phyloP scores from a whole-genome alignment of 2,888 invertebrate genomes.

The Polydrusus pterygomalis region DNA sequence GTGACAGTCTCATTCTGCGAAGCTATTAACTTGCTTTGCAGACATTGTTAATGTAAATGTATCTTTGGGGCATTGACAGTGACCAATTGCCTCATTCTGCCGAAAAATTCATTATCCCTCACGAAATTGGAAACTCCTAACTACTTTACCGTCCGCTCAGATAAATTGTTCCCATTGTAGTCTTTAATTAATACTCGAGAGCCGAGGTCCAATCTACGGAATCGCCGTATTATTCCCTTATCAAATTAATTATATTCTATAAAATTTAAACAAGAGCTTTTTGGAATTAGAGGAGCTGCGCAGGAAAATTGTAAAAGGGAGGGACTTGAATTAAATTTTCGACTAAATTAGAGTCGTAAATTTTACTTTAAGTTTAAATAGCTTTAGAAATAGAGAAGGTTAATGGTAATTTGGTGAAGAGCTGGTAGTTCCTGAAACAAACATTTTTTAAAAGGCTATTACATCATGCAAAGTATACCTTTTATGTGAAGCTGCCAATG shows the following conservation, averaged over 20 bases:
- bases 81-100: constrained; percentile 67
- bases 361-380: constrained; percentile 21
- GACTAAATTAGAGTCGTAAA: constrained; percentile 23
- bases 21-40: constrained; percentile 67
- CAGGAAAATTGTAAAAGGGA: constrained; percentile 45
- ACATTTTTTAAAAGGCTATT: no score
- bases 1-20: constrained; percentile 59
- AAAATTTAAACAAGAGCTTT: constrained; percentile 49
- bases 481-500: no score
- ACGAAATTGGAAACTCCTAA: constrained; percentile 68
- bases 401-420: background rate
- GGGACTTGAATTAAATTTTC: constrained; percentile 34
- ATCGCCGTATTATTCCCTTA: constrained; percentile 63
- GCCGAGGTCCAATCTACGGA: constrained; percentile 58
- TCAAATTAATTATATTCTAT: constrained; percentile 62
- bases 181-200: constrained; percentile 65
- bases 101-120: constrained; percentile 67
- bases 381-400: background rate
- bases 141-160: constrained; percentile 60
- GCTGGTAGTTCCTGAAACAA: background rate
- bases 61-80: constrained; percentile 69
- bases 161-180: constrained; percentile 66
- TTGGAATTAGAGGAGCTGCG: constrained; percentile 38
- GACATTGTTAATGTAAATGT: constrained; percentile 69
- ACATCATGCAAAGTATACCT: no score